A percentile compares a stretch with the other conserved stretches of the same genome.
Evolutionary conservation across 2,888 invertebrate genomes (phyloP).

Genomic region (Phyllotreta cruciferae): DNA sequence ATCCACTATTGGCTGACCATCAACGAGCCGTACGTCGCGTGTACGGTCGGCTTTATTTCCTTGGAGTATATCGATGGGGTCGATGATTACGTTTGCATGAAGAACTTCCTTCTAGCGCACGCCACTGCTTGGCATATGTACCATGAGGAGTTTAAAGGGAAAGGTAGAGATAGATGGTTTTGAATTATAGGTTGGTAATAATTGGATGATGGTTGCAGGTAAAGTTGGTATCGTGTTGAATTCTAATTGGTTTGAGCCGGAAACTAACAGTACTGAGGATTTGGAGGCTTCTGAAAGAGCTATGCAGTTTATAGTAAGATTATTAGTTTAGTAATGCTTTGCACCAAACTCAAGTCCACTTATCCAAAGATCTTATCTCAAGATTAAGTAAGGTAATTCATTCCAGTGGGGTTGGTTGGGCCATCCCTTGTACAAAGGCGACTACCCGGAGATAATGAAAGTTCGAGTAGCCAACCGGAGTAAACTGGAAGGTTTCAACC

Average conservation of each 20-base stretch:
- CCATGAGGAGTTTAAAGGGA: conserved; percentile 63
- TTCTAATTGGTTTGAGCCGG: conserved; percentile 69
- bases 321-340: neutral
- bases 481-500: conserved; percentile 64
- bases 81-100: conserved; percentile 68
- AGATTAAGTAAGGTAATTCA: neutral
- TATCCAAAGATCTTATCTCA: neutral
- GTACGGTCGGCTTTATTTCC: conserved; percentile 61
- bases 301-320: conserved; percentile 57
- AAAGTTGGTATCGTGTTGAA: conserved; percentile 53
- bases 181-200: neutral
- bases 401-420: conserved; percentile 42
- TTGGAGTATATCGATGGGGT: conserved; percentile 62
- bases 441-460: conserved; percentile 72
- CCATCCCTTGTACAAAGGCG: conserved; percentile 70
- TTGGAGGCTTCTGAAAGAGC: conserved; percentile 64
- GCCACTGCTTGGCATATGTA: conserved; percentile 69
- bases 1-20: conserved; percentile 20
- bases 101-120: conserved; percentile 70
- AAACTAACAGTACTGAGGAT: conserved; percentile 60
- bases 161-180: neutral
- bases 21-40: conserved; percentile 40
- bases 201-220: too few species aligned
- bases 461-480: conserved; percentile 66
- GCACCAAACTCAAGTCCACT: too few species aligned